These are phyloP conservation scores for Ellobius talpinus DNA, from an alignment of 2,113 vertebrate species.

Conservation along the genomic window DNA sequence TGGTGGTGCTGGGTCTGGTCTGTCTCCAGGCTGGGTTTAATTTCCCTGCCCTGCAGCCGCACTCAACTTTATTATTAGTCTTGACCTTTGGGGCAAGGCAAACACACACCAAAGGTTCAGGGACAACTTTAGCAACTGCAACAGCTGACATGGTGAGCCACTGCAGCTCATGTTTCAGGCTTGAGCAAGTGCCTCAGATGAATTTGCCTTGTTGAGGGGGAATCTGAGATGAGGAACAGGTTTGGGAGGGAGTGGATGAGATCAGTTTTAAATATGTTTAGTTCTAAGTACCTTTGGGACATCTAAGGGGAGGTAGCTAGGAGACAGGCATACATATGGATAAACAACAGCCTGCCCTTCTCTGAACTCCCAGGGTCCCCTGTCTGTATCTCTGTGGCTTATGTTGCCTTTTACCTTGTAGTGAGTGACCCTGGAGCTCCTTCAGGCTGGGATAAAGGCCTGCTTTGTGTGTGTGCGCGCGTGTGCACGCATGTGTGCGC, in stretches of 20 bases:
- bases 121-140: slow-evolving; percentile 73
- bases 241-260: slow-evolving; percentile 64
- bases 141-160: slow-evolving; percentile 66
- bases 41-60: slow-evolving; percentile 47
- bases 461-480: slow-evolving; percentile 19
- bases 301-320: slow-evolving; percentile 64
- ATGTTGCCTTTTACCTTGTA: slow-evolving; percentile 48
- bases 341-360: slow-evolving; percentile 66
- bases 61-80: slow-evolving; percentile 77
- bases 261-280: slow-evolving; percentile 77
- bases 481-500: not conserved
- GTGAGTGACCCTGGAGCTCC: not conserved
- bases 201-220: slow-evolving; percentile 47
- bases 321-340: slow-evolving; percentile 69
- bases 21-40: slow-evolving; percentile 59
- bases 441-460: slow-evolving; percentile 40
- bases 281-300: slow-evolving; percentile 61
- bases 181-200: slow-evolving; percentile 63
- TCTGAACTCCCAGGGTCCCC: slow-evolving; percentile 60
- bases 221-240: slow-evolving; percentile 73
- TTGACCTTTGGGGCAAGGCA: slow-evolving; percentile 72
- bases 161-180: slow-evolving; percentile 72
- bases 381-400: slow-evolving; percentile 34
- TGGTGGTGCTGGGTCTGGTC: slow-evolving; percentile 34
- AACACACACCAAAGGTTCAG: slow-evolving; percentile 64